These are phyloP conservation scores for Stigmatopora nigra DNA, from an alignment of 2,113 vertebrate species.

Conservation along the genomic window DNA sequence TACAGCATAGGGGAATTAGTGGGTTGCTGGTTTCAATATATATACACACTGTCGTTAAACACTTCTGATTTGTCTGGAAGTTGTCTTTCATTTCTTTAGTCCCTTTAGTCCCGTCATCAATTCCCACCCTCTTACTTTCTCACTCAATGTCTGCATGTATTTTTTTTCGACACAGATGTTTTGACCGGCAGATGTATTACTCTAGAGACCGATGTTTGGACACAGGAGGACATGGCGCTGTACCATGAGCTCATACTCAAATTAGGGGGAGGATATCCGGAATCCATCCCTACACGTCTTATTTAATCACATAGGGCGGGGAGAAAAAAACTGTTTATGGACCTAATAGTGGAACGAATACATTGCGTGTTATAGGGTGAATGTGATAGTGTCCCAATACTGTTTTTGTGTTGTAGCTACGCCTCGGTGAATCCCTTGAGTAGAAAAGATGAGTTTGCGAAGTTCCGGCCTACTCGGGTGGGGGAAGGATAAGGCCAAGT, in stretches of 20 bases:
- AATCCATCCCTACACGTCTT: slow-evolving; percentile 57
- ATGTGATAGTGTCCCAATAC: slow-evolving; percentile 4
- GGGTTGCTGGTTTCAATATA: slow-evolving; percentile 10
- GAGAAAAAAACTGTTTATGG: slow-evolving; percentile 51
- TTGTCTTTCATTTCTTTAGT: slow-evolving; percentile 25
- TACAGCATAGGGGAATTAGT: slow-evolving; percentile 17
- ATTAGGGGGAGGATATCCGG: slow-evolving; percentile 70
- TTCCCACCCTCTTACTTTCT: slow-evolving; percentile 17
- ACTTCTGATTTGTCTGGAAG: slow-evolving; percentile 37
- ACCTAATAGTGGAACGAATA: slow-evolving; percentile 31
- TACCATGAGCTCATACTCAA: slow-evolving; percentile 66
- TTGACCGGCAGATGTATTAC: slow-evolving; percentile 63
- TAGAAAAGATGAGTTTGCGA: slow-evolving; percentile 34
- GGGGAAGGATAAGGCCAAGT: slow-evolving; percentile 31
- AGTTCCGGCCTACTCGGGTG: slow-evolving; percentile 9
- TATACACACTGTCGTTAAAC: slow-evolving; percentile 19
- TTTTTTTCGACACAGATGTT: slow-evolving; percentile 64
- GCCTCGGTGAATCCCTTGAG: slow-evolving; percentile 26
- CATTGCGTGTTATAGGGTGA: slow-evolving; percentile 22
- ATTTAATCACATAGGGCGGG: slow-evolving; percentile 61
- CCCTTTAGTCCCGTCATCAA: slow-evolving; percentile 30
- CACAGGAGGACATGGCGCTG: slow-evolving; percentile 50
- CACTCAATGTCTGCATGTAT: slow-evolving; percentile 32
- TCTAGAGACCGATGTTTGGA: slow-evolving; percentile 61
- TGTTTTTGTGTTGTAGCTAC: slow-evolving; percentile 34